A percentile compares a stretch with the other conserved stretches of the same genome.
Evolutionary conservation across 1,140 invertebrate species (phyloP).

Genomic region (Macrobrachium rosenbergii): DNA sequence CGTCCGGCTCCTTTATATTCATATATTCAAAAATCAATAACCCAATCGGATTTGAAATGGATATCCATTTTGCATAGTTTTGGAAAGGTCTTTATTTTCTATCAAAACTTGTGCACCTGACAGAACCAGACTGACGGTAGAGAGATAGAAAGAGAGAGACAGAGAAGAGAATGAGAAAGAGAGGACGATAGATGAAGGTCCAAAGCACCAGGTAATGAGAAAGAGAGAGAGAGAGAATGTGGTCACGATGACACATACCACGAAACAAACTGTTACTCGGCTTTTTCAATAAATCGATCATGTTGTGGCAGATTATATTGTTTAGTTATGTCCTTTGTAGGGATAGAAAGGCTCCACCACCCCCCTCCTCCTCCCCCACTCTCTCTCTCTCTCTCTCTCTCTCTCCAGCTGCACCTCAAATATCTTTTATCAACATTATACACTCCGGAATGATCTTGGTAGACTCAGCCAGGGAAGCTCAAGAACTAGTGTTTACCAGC

Average conservation of each 20-base stretch:
- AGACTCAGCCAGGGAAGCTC: too few relatives aligned
- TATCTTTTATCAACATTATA: neutral
- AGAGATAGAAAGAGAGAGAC: neutral
- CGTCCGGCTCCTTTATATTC: constrained; percentile 1
- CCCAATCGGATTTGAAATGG: constrained; percentile 47
- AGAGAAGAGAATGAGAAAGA: neutral
- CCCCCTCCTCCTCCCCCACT: neutral
- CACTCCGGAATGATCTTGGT: neutral
- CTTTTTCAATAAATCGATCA: neutral
- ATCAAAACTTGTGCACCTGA: constrained; percentile 1
- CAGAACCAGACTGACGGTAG: neutral
- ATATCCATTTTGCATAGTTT: constrained; percentile 45
- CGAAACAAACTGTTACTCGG: neutral
- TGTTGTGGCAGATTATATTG: too few relatives aligned
- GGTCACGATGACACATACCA: too few relatives aligned
- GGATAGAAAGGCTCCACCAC: neutral
- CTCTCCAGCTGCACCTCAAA: neutral
- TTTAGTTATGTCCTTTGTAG: neutral
- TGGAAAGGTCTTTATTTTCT: neutral
- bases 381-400: constrained; percentile 10
- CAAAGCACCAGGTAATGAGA: neutral
- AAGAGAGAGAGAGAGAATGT: neutral
- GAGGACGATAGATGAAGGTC: neutral
- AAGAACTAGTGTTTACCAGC: too few relatives aligned
- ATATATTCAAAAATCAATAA: constrained; percentile 50